Percentiles rank a stretch among this genome's conserved stretches.
phyloP scores from a whole-genome alignment of 2,113 vertebrate genomes.

The Psophia crepitans region DNA sequence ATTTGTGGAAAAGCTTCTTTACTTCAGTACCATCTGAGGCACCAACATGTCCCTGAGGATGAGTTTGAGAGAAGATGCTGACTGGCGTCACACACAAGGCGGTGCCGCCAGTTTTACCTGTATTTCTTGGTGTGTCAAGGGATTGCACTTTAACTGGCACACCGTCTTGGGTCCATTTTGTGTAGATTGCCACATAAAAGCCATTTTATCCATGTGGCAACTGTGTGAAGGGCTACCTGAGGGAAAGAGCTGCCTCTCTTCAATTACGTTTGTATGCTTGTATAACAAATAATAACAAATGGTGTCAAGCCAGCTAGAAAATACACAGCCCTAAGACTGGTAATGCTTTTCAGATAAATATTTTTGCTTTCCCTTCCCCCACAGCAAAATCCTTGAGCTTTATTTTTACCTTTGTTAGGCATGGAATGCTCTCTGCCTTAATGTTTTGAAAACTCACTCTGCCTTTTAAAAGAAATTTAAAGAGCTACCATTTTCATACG shows the following conservation, averaged over 20 bases:
- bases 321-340: neutral
- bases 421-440: neutral
- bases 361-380: neutral
- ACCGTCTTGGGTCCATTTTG: neutral
- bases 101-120: neutral
- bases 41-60: neutral
- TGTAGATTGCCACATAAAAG: neutral
- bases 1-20: neutral
- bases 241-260: neutral
- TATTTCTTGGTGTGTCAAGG: neutral
- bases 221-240: neutral
- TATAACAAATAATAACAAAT: neutral
- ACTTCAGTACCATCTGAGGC: neutral
- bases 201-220: neutral
- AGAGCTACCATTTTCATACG: neutral
- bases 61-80: neutral
- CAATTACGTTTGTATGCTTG: neutral
- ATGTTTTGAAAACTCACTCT: slow-evolving; percentile 25
- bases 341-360: neutral
- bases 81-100: neutral
- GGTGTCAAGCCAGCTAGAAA: neutral
- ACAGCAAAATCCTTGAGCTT: neutral
- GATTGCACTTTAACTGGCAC: neutral
- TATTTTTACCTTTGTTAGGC: slow-evolving; percentile 9
- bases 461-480: slow-evolving; percentile 7